Conservation (phyloP, 2,888 invertebrate species). For the Aleiodes alternator region DNA sequence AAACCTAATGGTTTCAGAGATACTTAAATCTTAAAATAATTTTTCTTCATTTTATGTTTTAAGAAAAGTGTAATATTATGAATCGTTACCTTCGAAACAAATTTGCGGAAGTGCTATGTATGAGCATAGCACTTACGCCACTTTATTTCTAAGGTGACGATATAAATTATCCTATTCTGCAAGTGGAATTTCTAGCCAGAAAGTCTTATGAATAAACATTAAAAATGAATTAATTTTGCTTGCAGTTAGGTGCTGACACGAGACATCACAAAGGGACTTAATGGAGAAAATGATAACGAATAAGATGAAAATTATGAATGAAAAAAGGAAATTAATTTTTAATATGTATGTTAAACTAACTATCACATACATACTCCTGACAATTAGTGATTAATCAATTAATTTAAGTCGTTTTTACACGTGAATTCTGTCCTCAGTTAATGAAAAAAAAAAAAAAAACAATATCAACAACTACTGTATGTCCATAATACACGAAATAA, state of each 20-base stretch:
- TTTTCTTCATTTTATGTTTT: background rate
- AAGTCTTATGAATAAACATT: too few relatives aligned
- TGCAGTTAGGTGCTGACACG: slow-evolving; percentile 1
- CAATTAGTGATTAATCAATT: slow-evolving; percentile 13
- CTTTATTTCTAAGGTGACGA: too few relatives aligned
- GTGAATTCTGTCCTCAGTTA: slow-evolving; percentile 3
- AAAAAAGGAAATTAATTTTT: background rate
- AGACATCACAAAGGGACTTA: slow-evolving; percentile 22
- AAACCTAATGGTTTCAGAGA: background rate
- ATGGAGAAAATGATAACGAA: slow-evolving; percentile 8
- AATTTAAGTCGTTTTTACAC: slow-evolving; percentile 27
- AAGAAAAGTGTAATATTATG: too few relatives aligned
- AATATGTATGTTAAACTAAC: slow-evolving; percentile 12
- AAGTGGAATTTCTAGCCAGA: too few relatives aligned
- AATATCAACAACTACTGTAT: background rate
- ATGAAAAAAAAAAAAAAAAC: background rate
- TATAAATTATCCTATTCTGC: too few relatives aligned
- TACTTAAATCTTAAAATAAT: background rate
- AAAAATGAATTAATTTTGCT: background rate
- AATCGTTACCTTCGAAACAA: too few relatives aligned
- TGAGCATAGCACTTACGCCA: too few relatives aligned
- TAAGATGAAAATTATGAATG: too few relatives aligned
- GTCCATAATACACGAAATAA: background rate
- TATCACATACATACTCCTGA: slow-evolving; percentile 21
- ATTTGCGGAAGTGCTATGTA: too few relatives aligned